phyloP scores from a whole-genome alignment of 2,797 vertebrate genomes.

The Pagetopsis macropterus region DNA sequence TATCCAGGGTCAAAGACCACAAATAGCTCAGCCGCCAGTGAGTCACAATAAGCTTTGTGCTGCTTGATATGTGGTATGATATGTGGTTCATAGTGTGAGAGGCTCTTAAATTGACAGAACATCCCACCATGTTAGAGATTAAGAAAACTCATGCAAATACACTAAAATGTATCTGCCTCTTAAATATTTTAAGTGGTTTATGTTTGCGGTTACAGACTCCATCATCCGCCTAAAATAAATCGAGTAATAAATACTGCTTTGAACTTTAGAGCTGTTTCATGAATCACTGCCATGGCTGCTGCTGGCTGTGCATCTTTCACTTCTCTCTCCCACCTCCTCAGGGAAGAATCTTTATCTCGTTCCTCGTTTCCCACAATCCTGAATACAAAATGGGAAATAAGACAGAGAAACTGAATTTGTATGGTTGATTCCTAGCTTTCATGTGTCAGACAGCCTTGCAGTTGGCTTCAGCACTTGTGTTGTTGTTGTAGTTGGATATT shows the following conservation, averaged over 20 bases:
- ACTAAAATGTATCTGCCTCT: constrained; percentile 6
- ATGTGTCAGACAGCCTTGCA: constrained; percentile 1
- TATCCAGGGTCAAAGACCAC: constrained; percentile 56
- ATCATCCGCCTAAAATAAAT: constrained; percentile 41
- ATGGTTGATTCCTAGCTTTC: not conserved
- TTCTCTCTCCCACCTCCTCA: constrained; percentile 29
- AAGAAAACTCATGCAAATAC: constrained; percentile 6
- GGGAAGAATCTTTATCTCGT: constrained; percentile 53
- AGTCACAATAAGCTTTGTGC: constrained; percentile 12
- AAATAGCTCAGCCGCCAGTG: constrained; percentile 35
- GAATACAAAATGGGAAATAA: constrained; percentile 3
- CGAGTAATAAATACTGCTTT: constrained; percentile 68
- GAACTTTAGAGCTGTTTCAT: constrained; percentile 68
- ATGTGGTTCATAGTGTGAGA: constrained; percentile 10
- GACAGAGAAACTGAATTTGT: constrained; percentile 4
- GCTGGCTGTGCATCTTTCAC: constrained; percentile 53
- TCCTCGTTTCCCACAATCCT: not conserved
- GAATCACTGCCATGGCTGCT: constrained; percentile 65
- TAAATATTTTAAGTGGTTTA: constrained; percentile 13
- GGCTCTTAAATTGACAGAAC: constrained; percentile 11
- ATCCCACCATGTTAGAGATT: constrained; percentile 8
- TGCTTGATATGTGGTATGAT: constrained; percentile 18
- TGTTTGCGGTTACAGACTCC: constrained; percentile 43
- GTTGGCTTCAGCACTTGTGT: constrained; percentile 53
- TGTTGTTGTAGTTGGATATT: constrained; percentile 63